Evolutionary conservation across 1,140 invertebrate genomes (phyloP).

Genomic region (Helicoverpa zea): DNA sequence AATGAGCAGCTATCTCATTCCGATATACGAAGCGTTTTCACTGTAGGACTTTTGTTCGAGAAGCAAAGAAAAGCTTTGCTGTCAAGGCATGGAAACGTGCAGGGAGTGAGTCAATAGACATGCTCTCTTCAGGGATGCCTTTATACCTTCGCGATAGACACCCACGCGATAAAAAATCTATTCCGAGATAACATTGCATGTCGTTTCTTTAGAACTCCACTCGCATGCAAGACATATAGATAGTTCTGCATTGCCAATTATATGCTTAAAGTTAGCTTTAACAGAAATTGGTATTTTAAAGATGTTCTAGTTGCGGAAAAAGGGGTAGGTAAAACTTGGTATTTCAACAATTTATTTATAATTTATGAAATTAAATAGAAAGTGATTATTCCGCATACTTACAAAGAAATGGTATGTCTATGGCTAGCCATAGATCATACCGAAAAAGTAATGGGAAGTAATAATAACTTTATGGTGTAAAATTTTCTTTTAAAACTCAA

Average conservation of each 20-base stretch:
- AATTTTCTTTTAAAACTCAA: too few relatives aligned
- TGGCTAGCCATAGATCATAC: too few relatives aligned
- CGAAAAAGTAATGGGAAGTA: too few relatives aligned
- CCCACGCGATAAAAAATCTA: constrained; percentile 23
- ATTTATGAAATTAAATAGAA: too few relatives aligned
- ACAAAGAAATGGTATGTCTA: too few relatives aligned
- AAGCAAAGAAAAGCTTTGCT: constrained; percentile 56
- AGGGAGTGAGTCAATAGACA: constrained; percentile 9
- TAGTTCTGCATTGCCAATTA: not conserved
- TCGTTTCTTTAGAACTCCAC: constrained; percentile 33
- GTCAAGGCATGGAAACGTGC: constrained; percentile 43
- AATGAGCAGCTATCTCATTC: not conserved
- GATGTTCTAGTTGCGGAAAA: too few relatives aligned
- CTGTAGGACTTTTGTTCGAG: constrained; percentile 58
- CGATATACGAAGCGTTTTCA: constrained; percentile 19
- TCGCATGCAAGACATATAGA: not conserved
- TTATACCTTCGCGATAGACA: constrained; percentile 17
- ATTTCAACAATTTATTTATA: too few relatives aligned
- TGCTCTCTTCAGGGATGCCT: constrained; percentile 15
- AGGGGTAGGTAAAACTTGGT: too few relatives aligned
- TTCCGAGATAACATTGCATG: not conserved
- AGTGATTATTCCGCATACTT: too few relatives aligned
- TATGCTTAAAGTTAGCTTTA: too few relatives aligned
- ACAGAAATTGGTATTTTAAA: too few relatives aligned
- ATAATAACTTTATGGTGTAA: too few relatives aligned